These are phyloP conservation scores for Drosophila parabipectinata DNA, from an alignment of 1,140 invertebrate genomes.

Conservation along the genomic window DNA sequence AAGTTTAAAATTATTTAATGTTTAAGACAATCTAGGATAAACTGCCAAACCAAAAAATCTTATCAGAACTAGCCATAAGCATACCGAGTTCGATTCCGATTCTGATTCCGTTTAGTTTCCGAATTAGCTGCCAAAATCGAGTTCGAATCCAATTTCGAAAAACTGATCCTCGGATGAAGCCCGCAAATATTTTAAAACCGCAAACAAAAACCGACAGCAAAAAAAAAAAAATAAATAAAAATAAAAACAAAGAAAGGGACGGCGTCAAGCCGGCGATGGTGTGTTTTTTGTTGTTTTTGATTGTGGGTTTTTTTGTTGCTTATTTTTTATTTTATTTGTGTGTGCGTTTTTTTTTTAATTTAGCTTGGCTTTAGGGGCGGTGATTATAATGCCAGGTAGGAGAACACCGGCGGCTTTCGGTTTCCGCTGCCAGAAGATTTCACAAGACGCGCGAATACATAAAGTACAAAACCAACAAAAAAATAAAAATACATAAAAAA, in stretches of 20 bases:
- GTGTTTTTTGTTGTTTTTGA: not conserved
- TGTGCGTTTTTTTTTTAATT: constrained; percentile 1
- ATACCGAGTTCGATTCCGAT: not conserved
- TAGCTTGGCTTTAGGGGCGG: constrained; percentile 24
- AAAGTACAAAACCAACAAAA: not conserved
- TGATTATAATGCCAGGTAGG: constrained; percentile 64
- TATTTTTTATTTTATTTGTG: constrained; percentile 1
- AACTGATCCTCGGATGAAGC: constrained; percentile 44
- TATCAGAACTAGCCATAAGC: not conserved
- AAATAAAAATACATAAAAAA: not conserved
- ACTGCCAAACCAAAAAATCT: not conserved
- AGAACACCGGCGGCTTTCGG: constrained; percentile 35
- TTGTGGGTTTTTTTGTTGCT: not conserved
- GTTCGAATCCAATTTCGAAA: constrained; percentile 21
- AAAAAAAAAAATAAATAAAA: constrained; percentile 10
- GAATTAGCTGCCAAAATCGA: constrained; percentile 9
- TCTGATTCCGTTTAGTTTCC: constrained; percentile 1
- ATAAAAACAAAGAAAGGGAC: constrained; percentile 1
- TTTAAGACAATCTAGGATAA: no score
- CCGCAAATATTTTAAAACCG: constrained; percentile 72
- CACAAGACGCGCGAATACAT: constrained; percentile 7
- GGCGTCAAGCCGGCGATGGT: constrained; percentile 8
- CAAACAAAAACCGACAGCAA: constrained; percentile 51
- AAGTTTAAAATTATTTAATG: no score
- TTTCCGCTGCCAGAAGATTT: constrained; percentile 20